A percentile compares a stretch with the other conserved stretches of the same genome.
Evolutionary conservation across 2,113 vertebrate genomes (phyloP).

Genomic region (Hippocampus mohnikei): DNA sequence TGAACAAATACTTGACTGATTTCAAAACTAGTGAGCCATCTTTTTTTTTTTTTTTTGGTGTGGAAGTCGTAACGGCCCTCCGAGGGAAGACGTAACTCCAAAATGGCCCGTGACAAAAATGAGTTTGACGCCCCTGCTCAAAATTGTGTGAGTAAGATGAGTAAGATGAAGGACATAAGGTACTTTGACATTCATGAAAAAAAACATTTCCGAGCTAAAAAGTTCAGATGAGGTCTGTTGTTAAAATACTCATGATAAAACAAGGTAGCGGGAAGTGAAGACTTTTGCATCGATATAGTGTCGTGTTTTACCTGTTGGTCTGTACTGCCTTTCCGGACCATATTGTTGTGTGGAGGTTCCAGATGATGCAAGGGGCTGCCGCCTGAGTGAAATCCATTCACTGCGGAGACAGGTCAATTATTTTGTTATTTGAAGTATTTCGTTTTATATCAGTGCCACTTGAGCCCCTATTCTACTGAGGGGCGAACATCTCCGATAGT

Average conservation of each 20-base stretch:
- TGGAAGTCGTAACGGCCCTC: too few species aligned
- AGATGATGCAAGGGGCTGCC: slow-evolving; percentile 80
- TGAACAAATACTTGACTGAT: too few species aligned
- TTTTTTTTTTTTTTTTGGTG: too few species aligned
- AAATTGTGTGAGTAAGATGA: background rate
- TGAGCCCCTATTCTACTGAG: background rate
- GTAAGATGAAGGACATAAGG: background rate
- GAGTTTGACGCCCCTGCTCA: too few species aligned
- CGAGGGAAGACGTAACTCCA: too few species aligned
- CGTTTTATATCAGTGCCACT: background rate
- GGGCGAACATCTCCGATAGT: too few species aligned
- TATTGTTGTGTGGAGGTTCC: slow-evolving; percentile 76
- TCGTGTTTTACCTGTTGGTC: slow-evolving; percentile 82
- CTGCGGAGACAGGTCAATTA: slow-evolving; percentile 64
- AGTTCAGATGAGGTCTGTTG: background rate
- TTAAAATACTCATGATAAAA: background rate
- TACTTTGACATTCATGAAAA: too few species aligned
- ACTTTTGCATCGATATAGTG: background rate
- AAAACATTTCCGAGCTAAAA: too few species aligned
- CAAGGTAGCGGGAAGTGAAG: background rate
- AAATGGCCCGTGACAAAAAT: too few species aligned
- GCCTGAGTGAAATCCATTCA: slow-evolving; percentile 91
- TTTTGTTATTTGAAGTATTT: background rate
- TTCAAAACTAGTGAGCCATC: too few species aligned
- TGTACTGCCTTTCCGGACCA: slow-evolving; percentile 78